These are phyloP conservation scores for Vulpes vulpes DNA, from an alignment of 2,113 vertebrate genomes.

Conservation along the genomic window DNA sequence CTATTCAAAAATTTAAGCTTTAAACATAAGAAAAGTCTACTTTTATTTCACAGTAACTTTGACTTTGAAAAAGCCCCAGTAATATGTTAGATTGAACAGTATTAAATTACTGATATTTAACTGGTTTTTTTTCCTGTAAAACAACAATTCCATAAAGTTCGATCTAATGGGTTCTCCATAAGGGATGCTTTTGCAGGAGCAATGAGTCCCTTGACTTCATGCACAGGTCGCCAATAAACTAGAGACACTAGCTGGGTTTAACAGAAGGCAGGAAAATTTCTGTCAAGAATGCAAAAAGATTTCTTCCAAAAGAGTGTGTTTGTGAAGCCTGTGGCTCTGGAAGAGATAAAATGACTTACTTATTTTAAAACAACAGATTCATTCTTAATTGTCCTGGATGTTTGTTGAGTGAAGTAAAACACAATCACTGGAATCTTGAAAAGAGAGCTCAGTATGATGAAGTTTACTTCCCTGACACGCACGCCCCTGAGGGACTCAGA, in stretches of 20 bases:
- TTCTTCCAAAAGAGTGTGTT: not conserved
- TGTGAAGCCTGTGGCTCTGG: not conserved
- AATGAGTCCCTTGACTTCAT: not conserved
- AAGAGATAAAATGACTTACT: not conserved
- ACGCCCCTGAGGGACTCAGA: not conserved
- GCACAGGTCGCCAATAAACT: not conserved
- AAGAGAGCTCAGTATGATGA: not conserved
- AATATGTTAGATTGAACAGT: not conserved
- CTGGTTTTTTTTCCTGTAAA: not conserved
- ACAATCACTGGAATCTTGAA: not conserved
- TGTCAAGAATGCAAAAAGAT: not conserved
- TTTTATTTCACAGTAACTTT: slow-evolving; percentile 4
- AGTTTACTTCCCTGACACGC: not conserved
- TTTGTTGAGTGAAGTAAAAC: not conserved
- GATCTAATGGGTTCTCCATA: not conserved
- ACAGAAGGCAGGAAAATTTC: not conserved
- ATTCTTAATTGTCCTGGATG: not conserved
- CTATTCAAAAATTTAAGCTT: not conserved
- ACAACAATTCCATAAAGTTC: not conserved
- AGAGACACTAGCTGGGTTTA: not conserved
- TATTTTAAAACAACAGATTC: slow-evolving; percentile 22
- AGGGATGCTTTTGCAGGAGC: not conserved
- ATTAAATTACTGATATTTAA: not conserved
- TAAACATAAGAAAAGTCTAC: slow-evolving; percentile 14
- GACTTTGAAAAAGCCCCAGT: not conserved